Evolutionary conservation across 1,140 invertebrate species (phyloP).

Genomic region (Antheraea pernyi): DNA sequence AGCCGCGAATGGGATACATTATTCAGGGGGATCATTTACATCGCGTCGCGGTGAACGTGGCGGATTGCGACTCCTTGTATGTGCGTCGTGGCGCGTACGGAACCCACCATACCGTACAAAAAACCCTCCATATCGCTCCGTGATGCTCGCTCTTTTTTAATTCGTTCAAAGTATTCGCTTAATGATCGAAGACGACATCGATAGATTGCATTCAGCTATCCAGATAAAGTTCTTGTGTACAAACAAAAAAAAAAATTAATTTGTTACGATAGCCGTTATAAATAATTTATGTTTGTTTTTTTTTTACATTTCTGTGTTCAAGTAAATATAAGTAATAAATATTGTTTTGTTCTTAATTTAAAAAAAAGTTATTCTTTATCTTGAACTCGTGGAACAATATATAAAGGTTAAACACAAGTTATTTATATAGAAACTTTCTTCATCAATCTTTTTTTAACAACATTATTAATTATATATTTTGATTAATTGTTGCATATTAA

Average conservation of each 20-base stretch:
- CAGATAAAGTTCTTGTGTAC: conserved; percentile 26
- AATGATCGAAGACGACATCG: conserved; percentile 41
- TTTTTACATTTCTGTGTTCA: conserved; percentile 16
- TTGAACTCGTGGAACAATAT: no score
- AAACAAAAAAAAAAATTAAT: conserved; percentile 4
- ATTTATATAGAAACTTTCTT: no score
- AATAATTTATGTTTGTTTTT: neutral
- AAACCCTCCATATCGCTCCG: conserved; percentile 64
- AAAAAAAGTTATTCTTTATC: no score
- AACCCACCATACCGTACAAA: conserved; percentile 58
- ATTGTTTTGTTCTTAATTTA: neutral
- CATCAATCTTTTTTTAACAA: no score
- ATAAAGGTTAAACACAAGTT: no score
- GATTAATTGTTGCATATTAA: no score
- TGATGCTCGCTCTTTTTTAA: conserved; percentile 52
- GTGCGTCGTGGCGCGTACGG: conserved; percentile 55
- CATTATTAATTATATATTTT: no score
- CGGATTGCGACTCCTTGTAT: conserved; percentile 65
- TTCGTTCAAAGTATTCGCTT: conserved; percentile 40
- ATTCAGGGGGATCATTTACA: conserved; percentile 77
- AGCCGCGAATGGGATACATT: conserved; percentile 74
- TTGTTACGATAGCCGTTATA: conserved; percentile 1
- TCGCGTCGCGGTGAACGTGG: conserved; percentile 60
- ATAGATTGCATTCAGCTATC: conserved; percentile 40
- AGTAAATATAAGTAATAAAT: neutral